Evolutionary conservation across 2,888 invertebrate species (phyloP).

Genomic region (Parelbella ahira): DNA sequence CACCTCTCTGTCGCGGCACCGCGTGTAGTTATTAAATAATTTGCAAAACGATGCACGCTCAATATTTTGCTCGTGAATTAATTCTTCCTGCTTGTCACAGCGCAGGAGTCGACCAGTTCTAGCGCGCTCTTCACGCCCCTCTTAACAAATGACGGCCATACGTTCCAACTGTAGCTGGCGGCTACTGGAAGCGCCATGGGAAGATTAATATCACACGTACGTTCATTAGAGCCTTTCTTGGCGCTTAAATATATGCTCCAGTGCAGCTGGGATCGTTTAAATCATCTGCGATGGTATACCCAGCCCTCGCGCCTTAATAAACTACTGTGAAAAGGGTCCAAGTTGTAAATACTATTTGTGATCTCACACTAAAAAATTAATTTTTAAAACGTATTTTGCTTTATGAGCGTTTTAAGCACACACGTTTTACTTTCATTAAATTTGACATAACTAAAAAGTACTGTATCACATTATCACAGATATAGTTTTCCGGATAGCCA

Average conservation of each 20-base stretch:
- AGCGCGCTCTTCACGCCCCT: constrained; percentile 8
- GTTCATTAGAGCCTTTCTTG: constrained; percentile 23
- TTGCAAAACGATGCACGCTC: constrained; percentile 1
- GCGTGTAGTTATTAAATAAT: constrained; percentile 7
- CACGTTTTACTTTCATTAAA: too few species aligned
- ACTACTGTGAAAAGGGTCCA: too few species aligned
- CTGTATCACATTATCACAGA: too few species aligned
- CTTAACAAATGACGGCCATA: constrained; percentile 16
- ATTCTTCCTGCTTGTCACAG: constrained; percentile 1
- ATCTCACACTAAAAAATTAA: too few species aligned
- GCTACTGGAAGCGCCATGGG: constrained; percentile 16
- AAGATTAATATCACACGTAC: constrained; percentile 23
- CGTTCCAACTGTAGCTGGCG: constrained; percentile 6
- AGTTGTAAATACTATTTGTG: too few species aligned
- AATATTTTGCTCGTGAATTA: constrained; percentile 8
- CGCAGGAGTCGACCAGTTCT: constrained; percentile 6
- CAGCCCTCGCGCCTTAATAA: too few species aligned
- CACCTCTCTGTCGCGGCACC: not conserved
- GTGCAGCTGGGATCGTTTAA: constrained; percentile 16
- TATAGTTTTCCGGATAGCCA: too few species aligned
- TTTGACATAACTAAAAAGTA: too few species aligned
- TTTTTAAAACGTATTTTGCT: too few species aligned
- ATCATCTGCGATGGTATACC: too few species aligned
- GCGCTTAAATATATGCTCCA: constrained; percentile 6
- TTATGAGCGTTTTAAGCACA: too few species aligned